Evolutionary conservation across 2,888 invertebrate genomes (phyloP).

Genomic region (Ophion ellenae): DNA sequence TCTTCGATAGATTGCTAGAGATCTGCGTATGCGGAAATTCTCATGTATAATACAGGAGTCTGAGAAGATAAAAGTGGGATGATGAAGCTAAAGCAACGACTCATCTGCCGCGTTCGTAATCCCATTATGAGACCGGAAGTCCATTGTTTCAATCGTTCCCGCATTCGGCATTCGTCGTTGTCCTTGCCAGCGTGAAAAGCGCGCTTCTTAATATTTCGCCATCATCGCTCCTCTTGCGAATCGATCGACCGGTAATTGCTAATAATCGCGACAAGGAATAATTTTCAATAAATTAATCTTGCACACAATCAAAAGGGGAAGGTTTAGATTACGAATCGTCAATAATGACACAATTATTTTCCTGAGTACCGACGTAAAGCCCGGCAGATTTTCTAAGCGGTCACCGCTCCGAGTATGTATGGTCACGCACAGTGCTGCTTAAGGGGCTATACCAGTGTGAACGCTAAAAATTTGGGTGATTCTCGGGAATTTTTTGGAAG

Average conservation of each 20-base stretch:
- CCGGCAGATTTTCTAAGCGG: not conserved
- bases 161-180: conserved; percentile 18
- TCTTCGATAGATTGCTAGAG: not conserved
- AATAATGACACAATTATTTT: not conserved
- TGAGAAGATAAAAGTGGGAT: conserved; percentile 10
- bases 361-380: not conserved
- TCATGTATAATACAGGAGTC: not conserved
- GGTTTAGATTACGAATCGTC: not conserved
- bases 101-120: conserved; percentile 51
- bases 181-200: conserved; percentile 42
- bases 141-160: conserved; percentile 57
- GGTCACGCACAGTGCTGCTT: not conserved
- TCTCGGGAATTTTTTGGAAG: too few relatives aligned
- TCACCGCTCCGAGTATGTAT: not conserved
- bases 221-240: not conserved
- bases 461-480: too few relatives aligned
- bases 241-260: conserved; percentile 2
- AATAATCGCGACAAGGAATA: not conserved
- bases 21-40: not conserved
- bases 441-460: too few relatives aligned
- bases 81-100: conserved; percentile 42
- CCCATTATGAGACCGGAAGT: conserved; percentile 59
- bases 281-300: not conserved
- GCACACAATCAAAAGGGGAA: not conserved
- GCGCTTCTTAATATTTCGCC: conserved; percentile 20